Base-by-base conservation (phyloP, 2,888 invertebrate genomes). In the Pantelozetes paolii region DNA sequence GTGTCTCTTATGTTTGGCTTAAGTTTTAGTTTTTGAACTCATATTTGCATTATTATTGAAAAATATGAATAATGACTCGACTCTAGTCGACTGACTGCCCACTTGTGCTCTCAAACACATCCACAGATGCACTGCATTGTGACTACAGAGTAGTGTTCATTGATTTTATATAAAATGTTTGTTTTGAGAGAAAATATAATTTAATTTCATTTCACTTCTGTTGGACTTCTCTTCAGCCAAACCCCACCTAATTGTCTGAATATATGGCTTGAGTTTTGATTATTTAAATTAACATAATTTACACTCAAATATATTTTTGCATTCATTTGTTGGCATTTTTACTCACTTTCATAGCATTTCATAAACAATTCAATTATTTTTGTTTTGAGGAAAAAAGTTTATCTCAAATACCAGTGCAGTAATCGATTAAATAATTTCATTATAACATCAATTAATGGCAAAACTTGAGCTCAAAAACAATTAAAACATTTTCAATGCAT, bases 61-160 rank as follows among this genome's bases (percentile, higher is more conserved):
- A 69, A 69, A 69, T 69, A 69, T 69, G 69, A 69, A 69, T 69
- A 69, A 69, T 69, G 69, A 69, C 69, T 69, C 42, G 36, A 42
- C 40, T 69, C 69, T 45, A 18, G 42, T 36, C 45, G 23, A 69
- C 69, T 69, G 36, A 67, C 67, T 67, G 45, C 45, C 69, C 69
- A 69, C 45, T 69, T 26, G 26, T 64, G 62, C 23, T 32, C 20
- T 64, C 20, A 32, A 18, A 36, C 59, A 59, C 36, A 36, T 9
- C 5, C 36, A 32, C 30, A 57, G 13, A 28, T 57, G 8, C 54
- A 13, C 6, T 54, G 3, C 54, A n/a, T n/a, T n/a, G n/a, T n/a
- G n/a, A n/a, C n/a, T n/a, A n/a, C n/a, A n/a, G 1, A 54, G 15
- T 64, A 18, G 36, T 64, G 62, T 69, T n/a, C 26, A 23, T 42